phyloP scores from a whole-genome alignment of 2,888 invertebrate genomes.

The Thalpophila matura region DNA sequence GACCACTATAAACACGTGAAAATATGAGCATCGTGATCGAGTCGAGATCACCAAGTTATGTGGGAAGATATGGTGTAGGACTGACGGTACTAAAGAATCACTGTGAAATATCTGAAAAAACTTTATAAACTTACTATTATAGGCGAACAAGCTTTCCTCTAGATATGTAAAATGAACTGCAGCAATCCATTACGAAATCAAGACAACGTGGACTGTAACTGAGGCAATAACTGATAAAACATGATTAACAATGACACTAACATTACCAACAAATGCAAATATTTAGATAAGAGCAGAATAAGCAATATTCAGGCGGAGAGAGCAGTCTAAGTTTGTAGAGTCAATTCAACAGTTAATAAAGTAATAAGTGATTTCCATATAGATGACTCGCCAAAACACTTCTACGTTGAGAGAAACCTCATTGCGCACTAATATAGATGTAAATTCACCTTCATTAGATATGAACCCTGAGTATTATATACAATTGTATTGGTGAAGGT shows the following conservation, averaged over 20 bases:
- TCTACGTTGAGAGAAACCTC: slow-evolving; percentile 53
- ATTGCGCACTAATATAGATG: slow-evolving; percentile 67
- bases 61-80: slow-evolving; percentile 21
- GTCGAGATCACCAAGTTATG: slow-evolving; percentile 17
- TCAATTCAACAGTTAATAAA: slow-evolving; percentile 55
- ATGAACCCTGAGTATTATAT: slow-evolving; percentile 35
- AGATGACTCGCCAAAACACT: slow-evolving; percentile 64
- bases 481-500: slow-evolving; percentile 37
- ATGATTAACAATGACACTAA: slow-evolving; percentile 41
- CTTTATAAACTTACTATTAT: neutral
- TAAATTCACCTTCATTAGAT: slow-evolving; percentile 67
- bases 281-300: slow-evolving; percentile 38
- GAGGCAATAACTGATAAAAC: slow-evolving; percentile 51
- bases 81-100: neutral
- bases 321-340: slow-evolving; percentile 36
- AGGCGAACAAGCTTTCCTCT: neutral
- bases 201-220: slow-evolving; percentile 29
- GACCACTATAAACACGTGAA: slow-evolving; percentile 33
- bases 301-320: slow-evolving; percentile 45
- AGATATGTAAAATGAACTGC: slow-evolving; percentile 33
- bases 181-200: slow-evolving; percentile 44
- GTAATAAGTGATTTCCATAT: slow-evolving; percentile 69
- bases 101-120: neutral
- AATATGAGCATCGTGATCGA: slow-evolving; percentile 32
- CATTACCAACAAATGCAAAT: slow-evolving; percentile 58